These are phyloP conservation scores for Falco columbarius DNA, from an alignment of 2,797 vertebrate genomes.

Conservation along the genomic window DNA sequence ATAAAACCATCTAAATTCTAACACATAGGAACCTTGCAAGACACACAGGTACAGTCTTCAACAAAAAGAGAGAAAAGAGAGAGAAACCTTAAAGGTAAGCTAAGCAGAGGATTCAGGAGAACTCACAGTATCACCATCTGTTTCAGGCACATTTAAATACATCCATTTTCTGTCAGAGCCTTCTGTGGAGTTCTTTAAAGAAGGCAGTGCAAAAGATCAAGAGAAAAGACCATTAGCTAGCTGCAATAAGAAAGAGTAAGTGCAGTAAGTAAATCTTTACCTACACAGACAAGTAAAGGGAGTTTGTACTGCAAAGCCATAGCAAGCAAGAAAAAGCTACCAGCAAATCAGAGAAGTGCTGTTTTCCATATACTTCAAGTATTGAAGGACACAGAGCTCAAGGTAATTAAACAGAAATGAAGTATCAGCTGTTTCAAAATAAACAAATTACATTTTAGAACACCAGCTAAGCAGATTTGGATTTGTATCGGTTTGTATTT, in stretches of 20 bases:
- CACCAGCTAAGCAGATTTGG: not conserved
- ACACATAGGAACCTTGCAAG: not conserved
- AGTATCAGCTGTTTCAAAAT: not conserved
- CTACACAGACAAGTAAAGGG: not conserved
- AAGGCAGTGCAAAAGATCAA: conserved; percentile 48
- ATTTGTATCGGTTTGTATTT: not conserved
- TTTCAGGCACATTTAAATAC: conserved; percentile 93
- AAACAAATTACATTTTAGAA: not conserved
- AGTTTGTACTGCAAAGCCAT: not conserved
- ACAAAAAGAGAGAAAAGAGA: not conserved
- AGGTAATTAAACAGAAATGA: not conserved
- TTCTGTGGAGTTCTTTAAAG: conserved; percentile 85
- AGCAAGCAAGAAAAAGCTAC: not conserved
- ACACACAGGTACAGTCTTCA: not conserved
- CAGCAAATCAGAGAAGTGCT: not conserved
- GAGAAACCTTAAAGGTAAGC: not conserved
- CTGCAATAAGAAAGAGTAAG: conserved; percentile 24
- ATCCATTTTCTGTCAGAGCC: conserved; percentile 90
- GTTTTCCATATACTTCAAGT: not conserved
- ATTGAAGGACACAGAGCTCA: not conserved
- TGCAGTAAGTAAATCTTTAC: conserved; percentile 8
- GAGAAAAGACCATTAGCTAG: conserved; percentile 65
- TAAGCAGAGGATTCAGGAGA: conserved; percentile 59
- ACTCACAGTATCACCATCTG: conserved; percentile 97
- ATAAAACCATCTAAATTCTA: not conserved